Evolutionary conservation across 2,113 vertebrate species (phyloP).

Genomic region (Plestiodon gilberti): DNA sequence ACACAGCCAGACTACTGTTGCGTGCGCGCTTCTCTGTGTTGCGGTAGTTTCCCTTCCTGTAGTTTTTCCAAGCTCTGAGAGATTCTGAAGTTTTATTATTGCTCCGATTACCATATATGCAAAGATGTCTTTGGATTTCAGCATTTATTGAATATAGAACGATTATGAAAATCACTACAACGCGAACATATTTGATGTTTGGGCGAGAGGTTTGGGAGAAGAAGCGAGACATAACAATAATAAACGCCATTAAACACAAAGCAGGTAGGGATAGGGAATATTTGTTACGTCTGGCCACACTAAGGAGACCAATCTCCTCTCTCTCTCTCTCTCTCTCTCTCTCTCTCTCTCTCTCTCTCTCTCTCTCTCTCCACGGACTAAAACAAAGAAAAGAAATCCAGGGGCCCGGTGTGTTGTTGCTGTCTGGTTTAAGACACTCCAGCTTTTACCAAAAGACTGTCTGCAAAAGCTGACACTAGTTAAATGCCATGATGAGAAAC

Average conservation of each 20-base stretch:
- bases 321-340: background rate
- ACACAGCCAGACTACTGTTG: background rate
- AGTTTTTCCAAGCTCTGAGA: background rate
- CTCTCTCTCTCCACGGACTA: slow-evolving; percentile 45
- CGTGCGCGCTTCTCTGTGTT: too few relatives aligned
- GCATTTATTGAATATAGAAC: too few relatives aligned
- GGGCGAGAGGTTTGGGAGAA: background rate
- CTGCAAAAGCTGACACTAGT: slow-evolving; percentile 53
- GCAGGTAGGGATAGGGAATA: slow-evolving; percentile 28
- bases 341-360: slow-evolving; percentile 22
- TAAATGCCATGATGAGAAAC: slow-evolving; percentile 43
- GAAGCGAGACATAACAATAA: slow-evolving; percentile 40
- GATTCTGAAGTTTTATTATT: background rate
- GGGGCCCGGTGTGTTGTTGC: slow-evolving; percentile 48
- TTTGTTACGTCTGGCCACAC: background rate
- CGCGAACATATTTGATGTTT: slow-evolving; percentile 23
- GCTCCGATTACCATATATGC: too few relatives aligned
- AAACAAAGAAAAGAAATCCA: background rate
- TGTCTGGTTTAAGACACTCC: slow-evolving; percentile 36
- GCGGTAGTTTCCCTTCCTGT: background rate
- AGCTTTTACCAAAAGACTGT: slow-evolving; percentile 39
- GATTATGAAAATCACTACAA: slow-evolving; percentile 14
- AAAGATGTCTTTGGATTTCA: background rate
- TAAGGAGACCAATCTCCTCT: slow-evolving; percentile 31
- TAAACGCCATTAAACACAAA: background rate